Conservation (phyloP, 2,888 invertebrate species). For the Yponomeuta malinellus region DNA sequence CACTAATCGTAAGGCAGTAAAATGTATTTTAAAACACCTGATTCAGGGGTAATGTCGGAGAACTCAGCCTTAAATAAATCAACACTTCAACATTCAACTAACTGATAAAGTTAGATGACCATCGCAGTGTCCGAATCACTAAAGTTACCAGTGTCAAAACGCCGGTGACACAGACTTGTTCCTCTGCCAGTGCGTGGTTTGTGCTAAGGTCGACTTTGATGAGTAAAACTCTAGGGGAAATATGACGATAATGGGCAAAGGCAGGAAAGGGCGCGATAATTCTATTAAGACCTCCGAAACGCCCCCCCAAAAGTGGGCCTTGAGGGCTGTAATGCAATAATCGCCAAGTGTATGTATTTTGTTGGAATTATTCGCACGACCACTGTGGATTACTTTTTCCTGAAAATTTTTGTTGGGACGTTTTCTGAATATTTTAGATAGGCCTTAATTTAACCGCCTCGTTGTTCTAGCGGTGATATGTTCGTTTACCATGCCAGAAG, state of each 20-base stretch:
- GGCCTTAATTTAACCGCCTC: background rate
- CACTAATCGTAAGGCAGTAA: no score
- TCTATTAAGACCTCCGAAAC: conserved; percentile 45
- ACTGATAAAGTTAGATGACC: no score
- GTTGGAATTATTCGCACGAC: conserved; percentile 23
- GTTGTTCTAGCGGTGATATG: no score
- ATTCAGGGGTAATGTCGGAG: no score
- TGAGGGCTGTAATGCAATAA: conserved; percentile 47
- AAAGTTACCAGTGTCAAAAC: no score
- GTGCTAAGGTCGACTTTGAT: conserved; percentile 11
- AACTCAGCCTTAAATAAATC: no score
- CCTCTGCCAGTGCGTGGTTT: background rate
- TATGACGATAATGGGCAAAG: conserved; percentile 49
- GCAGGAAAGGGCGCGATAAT: conserved; percentile 46
- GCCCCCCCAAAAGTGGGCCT: conserved; percentile 27
- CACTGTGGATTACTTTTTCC: no score
- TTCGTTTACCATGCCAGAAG: no score
- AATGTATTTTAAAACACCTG: no score
- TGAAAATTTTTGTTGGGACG: no score
- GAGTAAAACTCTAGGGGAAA: conserved; percentile 25
- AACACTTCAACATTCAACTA: no score
- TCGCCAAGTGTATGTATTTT: conserved; percentile 42
- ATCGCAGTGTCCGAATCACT: no score
- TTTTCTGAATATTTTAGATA: background rate
- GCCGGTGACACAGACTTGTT: background rate